Base-by-base conservation (phyloP, 2,113 vertebrate genomes). In the Stigmatopora argus region DNA sequence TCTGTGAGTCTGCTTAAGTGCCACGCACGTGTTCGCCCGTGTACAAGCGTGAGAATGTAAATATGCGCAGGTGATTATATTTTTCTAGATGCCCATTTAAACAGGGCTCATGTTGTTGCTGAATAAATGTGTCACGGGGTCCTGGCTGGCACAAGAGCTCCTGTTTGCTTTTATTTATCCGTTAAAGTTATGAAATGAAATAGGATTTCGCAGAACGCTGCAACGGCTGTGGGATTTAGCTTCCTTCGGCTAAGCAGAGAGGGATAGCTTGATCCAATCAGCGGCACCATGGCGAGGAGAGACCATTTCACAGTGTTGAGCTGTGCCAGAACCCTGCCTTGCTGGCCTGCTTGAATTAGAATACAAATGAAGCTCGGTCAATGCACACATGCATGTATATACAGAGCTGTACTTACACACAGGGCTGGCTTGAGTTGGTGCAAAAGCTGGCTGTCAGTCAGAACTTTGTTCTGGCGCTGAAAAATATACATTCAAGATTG, bases 101-200 rank as follows among this genome's bases (percentile, higher is more conserved):
- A 63, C 62, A 73, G 71, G 74, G 72, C 73, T 84, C 62, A 69
- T 19, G 62, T 73, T 83, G 26, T 62, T 4, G 59, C 72, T 72
- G 71, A 78, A 75, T 75, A 75, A 79, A 81, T 79, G 82, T 75
- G 77, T 74, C 78, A 80, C 65, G 67, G 78, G 83, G 86, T 80
- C 70, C 71, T 12, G 70, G 78, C 71, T 86, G 81, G 83, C 84
- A 85, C 76, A 58, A 71, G 73, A 44, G 64, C 46, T 66, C 71
- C 58, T 64, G 75, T 77, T 79, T 38, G 77, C 70, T 80, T 81
- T 84, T 53, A n/a, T 86, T 83, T 83, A 83, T 89, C 88, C 72
- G 85, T 83, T 86, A 85, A 89, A 86, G 87, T 89, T 87, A 85
- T 86, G 85, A 90, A 88, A 87, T 84, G 80, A 87, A 89, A 85